Evolutionary conservation across 2,888 invertebrate genomes (phyloP).

Genomic region (Thelaira solivaga): DNA sequence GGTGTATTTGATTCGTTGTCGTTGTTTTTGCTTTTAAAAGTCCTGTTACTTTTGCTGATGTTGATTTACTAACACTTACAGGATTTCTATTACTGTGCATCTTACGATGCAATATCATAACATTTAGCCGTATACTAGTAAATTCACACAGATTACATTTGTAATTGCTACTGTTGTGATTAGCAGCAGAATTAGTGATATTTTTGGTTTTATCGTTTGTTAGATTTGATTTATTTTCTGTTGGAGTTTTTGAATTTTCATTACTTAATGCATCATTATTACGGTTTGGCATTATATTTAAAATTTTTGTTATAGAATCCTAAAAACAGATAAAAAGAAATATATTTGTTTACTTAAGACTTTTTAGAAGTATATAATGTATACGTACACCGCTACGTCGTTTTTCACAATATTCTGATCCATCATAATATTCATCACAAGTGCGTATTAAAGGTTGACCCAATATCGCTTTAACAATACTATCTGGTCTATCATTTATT

Average conservation of each 20-base stretch:
- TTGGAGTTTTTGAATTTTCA: conserved; percentile 21
- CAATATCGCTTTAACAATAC: conserved; percentile 69
- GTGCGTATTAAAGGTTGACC: conserved; percentile 65
- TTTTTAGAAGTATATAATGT: too few relatives aligned
- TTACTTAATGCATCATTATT: conserved; percentile 5
- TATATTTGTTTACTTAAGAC: too few relatives aligned
- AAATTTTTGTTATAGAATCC: conserved; percentile 68
- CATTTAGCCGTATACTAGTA: conserved; percentile 83
- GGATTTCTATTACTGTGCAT: conserved; percentile 78
- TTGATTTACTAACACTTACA: conserved; percentile 5
- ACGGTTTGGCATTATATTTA: conserved; percentile 66
- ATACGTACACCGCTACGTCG: conserved; percentile 64
- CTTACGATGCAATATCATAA: conserved; percentile 85
- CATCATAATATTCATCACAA: conserved; percentile 60
- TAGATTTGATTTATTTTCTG: conserved; percentile 4
- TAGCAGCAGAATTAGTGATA: conserved; percentile 1
- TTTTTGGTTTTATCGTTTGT: conserved; percentile 41
- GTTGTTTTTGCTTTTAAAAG: not conserved
- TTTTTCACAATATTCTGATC: conserved; percentile 48
- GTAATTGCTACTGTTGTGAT: conserved; percentile 73
- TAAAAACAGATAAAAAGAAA: conserved; percentile 43
- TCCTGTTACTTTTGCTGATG: not conserved
- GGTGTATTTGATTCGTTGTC: conserved; percentile 11
- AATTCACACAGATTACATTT: conserved; percentile 83
- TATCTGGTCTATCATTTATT: conserved; percentile 67